Evolutionary conservation across 2,113 vertebrate genomes (phyloP).

Genomic region (Syngnathoides biaculeatus): DNA sequence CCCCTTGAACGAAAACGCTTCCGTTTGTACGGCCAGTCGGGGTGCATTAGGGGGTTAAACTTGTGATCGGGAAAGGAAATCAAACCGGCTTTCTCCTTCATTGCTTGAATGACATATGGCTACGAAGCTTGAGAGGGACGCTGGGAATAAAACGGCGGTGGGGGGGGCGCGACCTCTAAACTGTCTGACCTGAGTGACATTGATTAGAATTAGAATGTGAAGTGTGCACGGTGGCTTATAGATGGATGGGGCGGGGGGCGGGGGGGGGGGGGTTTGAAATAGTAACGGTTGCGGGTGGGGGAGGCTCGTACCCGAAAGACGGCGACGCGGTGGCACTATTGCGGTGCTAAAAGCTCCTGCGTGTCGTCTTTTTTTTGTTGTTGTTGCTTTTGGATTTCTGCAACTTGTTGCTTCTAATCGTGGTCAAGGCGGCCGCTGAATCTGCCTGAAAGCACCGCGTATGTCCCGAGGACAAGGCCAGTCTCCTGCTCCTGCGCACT

Average conservation of each 20-base stretch:
- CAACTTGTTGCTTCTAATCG: conserved; percentile 62
- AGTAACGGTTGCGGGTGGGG: conserved; percentile 53
- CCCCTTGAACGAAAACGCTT: not conserved
- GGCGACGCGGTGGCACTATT: conserved; percentile 50
- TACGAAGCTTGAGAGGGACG: conserved; percentile 68
- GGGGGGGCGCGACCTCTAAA: conserved; percentile 55
- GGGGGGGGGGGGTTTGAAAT: too few relatives aligned
- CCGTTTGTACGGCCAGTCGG: not conserved
- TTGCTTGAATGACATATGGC: conserved; percentile 77
- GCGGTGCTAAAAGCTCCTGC: conserved; percentile 41
- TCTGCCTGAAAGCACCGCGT: conserved; percentile 29
- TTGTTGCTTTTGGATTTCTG: conserved; percentile 4
- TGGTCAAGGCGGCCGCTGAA: conserved; percentile 32
- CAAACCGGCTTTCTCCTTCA: conserved; percentile 25
- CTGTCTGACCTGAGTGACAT: conserved; percentile 74
- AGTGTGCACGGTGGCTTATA: conserved; percentile 65
- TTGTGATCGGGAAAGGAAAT: conserved; percentile 7
- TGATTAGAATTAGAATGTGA: conserved; percentile 77
- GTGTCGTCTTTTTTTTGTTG: conserved; percentile 37
- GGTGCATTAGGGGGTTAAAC: conserved; percentile 3
- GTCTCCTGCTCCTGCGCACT: conserved; percentile 22
- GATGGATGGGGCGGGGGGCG: conserved; percentile 50
- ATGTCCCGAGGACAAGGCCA: conserved; percentile 16
- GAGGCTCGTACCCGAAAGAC: conserved; percentile 21
- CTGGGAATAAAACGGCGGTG: conserved; percentile 64